Evolutionary conservation across 2,113 vertebrate species (phyloP), one percentile per base, ranked within the genome.

Genomic region (Steatornis caripensis): DNA sequence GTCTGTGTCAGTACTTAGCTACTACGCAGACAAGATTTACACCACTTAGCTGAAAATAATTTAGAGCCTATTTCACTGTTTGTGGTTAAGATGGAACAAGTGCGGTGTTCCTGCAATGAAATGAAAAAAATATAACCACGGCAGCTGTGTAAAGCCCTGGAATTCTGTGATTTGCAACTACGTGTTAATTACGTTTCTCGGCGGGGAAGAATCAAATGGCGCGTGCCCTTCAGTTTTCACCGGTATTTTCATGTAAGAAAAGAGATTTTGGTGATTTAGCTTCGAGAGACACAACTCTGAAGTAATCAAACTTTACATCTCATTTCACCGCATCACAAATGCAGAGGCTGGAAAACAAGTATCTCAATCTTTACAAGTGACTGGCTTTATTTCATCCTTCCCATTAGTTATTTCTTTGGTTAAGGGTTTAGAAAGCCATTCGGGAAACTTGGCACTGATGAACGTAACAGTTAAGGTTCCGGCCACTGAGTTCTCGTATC

Each of bases 401-500:
- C 21, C 46, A 26, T 27, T 11, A 48, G 27, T 62, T 57, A 36
- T 17, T 36, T 57, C 24, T 53, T 76, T 22, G 17, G 27, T 30
- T 58, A 80, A 69, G 36, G n/a, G 32, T 27, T 68, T n/a, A 64
- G 72, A 58, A 64, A 92, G 82, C n/a, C 55, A 23, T 3, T 48
- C 15, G 34, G 26, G 37, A 74, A 83, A 53, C 60, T 22, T 3
- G n/a, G 23, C 66, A n/a, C 34, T 29, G n/a, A 57, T 48, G 51
- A 80, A 70, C 1, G 10, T 14, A 62, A 46, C 11, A 23, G 26
- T 1, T 46, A 41, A 13, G 24, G 5, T 5, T 24, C 22, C 10
- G 22, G 3, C 37, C 41, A 45, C 0, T 5, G 3, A 37, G 15
- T 2, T 39, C 15, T 54, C 0, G 0, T 11, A 18, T 29, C 62